A percentile compares a stretch with the other conserved stretches of the same genome.
These are phyloP conservation scores for Copsychus sechellarum DNA, from an alignment of 2,113 vertebrate species.

Conservation along the genomic window DNA sequence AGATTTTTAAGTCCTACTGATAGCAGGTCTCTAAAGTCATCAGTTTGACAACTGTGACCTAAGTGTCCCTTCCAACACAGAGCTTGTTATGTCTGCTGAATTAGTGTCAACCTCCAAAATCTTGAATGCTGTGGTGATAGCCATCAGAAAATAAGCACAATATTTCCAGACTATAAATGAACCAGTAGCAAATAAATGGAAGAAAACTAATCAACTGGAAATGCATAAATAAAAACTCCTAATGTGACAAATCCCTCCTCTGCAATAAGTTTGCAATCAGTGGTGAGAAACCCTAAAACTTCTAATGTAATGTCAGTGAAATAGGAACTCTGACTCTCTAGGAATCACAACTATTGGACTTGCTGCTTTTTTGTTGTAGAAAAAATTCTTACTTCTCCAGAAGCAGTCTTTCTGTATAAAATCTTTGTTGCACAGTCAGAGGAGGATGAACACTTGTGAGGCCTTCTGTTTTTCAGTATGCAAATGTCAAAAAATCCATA, in stretches of 20 bases:
- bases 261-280: neutral
- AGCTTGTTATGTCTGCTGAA: neutral
- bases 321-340: neutral
- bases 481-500: neutral
- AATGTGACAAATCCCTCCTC: no score
- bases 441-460: accelerated
- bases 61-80: neutral
- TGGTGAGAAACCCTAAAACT: neutral
- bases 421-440: neutral
- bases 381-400: neutral
- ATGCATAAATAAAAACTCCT: neutral
- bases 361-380: neutral
- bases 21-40: neutral
- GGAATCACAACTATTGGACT: neutral
- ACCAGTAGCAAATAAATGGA: neutral
- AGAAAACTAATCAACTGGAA: neutral
- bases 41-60: neutral
- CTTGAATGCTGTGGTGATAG: neutral
- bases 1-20: neutral
- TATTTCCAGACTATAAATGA: neutral
- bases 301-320: neutral
- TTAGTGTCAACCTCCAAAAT: neutral
- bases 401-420: neutral
- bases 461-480: neutral
- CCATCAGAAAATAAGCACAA: neutral